Evolutionary conservation across 2,797 vertebrate genomes (phyloP).

Genomic region (Sebastolobus altivelis): DNA sequence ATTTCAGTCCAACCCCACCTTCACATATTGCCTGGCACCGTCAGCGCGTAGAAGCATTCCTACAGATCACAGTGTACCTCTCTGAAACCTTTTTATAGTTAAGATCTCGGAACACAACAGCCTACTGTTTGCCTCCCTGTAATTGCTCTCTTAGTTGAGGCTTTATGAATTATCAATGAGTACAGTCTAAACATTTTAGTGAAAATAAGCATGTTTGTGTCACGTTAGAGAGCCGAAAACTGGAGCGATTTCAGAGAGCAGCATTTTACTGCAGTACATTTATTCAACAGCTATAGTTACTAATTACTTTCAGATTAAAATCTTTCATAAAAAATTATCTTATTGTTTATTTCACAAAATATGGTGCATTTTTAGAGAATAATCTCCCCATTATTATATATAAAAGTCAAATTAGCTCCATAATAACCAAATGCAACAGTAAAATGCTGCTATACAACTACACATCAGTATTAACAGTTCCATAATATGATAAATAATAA

Average conservation of each 20-base stretch:
- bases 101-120: constrained; percentile 44
- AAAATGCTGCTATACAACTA: not conserved
- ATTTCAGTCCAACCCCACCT: constrained; percentile 74
- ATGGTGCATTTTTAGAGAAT: not conserved
- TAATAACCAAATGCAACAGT: not conserved
- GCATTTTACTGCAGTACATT: not conserved
- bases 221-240: not conserved
- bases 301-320: not conserved
- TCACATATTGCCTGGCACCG: constrained; percentile 39
- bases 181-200: constrained; percentile 50
- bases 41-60: constrained; percentile 31
- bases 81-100: constrained; percentile 35
- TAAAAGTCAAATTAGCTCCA: not conserved
- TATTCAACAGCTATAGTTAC: not conserved
- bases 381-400: not conserved
- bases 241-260: not conserved
- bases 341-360: not conserved
- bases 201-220: constrained; percentile 22
- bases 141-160: constrained; percentile 65
- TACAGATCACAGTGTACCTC: constrained; percentile 32
- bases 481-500: not conserved
- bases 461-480: not conserved
- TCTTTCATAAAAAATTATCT: too few relatives aligned
- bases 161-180: constrained; percentile 79
- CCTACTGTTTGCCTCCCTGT: constrained; percentile 66